Evolutionary conservation across 2,888 invertebrate species (phyloP), one percentile per base, ranked within the genome.

Genomic region (Eumerus sabulonum): DNA sequence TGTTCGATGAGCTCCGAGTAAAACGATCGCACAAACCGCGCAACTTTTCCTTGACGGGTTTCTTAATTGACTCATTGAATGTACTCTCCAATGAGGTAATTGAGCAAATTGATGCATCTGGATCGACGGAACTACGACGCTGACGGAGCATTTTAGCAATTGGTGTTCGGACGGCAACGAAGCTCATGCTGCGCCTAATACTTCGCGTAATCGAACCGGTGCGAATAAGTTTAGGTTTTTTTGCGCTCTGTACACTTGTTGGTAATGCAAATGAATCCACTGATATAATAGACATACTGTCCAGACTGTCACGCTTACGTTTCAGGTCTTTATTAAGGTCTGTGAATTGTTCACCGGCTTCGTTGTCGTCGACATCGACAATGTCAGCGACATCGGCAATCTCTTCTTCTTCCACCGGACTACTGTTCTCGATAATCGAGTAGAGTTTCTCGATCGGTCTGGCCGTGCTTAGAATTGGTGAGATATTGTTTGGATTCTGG

Each of bases 161-260:
- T 27, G 88, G 88, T 14, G 88, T 88, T 67, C 86, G 85, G 42
- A 86, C 86, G 0, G 88, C 87, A 11, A 87, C 88, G 82, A 89
- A 89, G 64, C 88, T 89, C 84, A 89, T 87, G 18, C 89, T 88
- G 0, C 89, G 85, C 42, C 86, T 86, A 9, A 89, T 83, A 4
- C 86, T 86, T 11, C 88, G 84, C 48, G 88, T 87, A 50, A 89
- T 87, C 36, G 89, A 89, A 2, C 88, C 88, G 1, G 88, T 86
- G 56, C 89, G 87, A 60, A 86, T 85, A 5, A 89, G 84, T 82
- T 89, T 89, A 0, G 88, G 88, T 60, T 89, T 89, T 73, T 89
- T 89, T 9, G 88, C 87, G 83, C 85, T 86, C 48, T 56, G 82
- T 7, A 84, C 81, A 59, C 73, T 76, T 38, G 68, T 70, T 0